Conservation (phyloP, 1,140 invertebrate species). For the Parapsyche elsis region DNA sequence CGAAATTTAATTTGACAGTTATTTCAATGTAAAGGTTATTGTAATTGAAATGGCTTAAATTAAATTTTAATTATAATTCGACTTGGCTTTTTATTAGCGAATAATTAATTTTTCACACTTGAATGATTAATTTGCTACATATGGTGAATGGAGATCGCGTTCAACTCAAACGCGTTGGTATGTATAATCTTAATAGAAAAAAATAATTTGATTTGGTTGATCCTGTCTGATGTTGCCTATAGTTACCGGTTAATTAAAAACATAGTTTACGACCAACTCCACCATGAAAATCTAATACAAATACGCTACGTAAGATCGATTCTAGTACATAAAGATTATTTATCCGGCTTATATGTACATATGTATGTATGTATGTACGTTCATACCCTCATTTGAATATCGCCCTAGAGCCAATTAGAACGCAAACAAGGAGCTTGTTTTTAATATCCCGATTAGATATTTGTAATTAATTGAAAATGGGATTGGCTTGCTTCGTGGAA, state of each 20-base stretch:
- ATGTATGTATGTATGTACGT: too few species aligned
- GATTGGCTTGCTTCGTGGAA: background rate
- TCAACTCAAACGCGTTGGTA: background rate
- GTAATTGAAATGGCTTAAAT: too few species aligned
- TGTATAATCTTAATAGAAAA: background rate
- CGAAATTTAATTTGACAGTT: too few species aligned
- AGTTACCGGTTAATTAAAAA: constrained; percentile 45
- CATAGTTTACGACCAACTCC: constrained; percentile 23
- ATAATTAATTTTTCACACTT: constrained; percentile 2
- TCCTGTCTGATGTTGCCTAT: background rate
- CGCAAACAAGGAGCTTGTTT: background rate
- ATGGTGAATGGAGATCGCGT: constrained; percentile 7
- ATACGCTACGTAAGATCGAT: background rate
- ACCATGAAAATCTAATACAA: constrained; percentile 26
- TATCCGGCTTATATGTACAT: constrained; percentile 16
- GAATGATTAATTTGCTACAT: background rate
- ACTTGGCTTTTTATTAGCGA: background rate
- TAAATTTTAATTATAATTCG: too few species aligned
- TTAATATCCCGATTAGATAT: constrained; percentile 7
- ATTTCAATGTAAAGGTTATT: too few species aligned
- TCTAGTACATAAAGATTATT: constrained; percentile 19
- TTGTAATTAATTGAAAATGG: background rate
- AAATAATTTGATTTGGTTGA: background rate
- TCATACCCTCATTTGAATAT: constrained; percentile 20
- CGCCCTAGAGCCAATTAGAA: background rate